Percentiles rank a stretch among this genome's conserved stretches.
Evolutionary conservation across 2,113 vertebrate genomes (phyloP).

Genomic region (Ivindomyrus marchei): DNA sequence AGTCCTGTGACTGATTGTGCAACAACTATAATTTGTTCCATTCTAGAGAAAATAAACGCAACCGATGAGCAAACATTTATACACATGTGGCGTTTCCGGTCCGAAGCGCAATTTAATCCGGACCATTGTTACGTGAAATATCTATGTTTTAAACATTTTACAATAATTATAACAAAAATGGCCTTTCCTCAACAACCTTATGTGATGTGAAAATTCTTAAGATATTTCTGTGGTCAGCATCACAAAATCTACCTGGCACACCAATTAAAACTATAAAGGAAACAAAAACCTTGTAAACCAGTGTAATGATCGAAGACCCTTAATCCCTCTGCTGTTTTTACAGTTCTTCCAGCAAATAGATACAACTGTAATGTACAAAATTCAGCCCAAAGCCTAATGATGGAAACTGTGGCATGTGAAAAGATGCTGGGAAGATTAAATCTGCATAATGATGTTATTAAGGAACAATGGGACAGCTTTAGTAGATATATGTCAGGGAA

Average conservation of each 20-base stretch:
- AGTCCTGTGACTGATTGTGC: background rate
- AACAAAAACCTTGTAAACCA: background rate
- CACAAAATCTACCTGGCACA: background rate
- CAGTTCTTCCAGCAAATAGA: background rate
- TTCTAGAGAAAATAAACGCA: no score
- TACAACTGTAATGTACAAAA: background rate
- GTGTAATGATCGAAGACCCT: no score
- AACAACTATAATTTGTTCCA: no score
- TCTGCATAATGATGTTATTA: background rate
- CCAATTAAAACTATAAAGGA: background rate
- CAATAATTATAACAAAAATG: background rate
- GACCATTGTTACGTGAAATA: background rate
- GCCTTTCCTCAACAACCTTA: background rate
- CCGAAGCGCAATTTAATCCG: background rate
- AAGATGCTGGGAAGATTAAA: background rate
- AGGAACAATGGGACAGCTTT: no score
- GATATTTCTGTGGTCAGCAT: background rate
- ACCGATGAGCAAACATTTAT: background rate
- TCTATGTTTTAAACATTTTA: background rate
- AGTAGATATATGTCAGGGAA: background rate
- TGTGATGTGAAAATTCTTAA: background rate
- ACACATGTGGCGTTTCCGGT: background rate
- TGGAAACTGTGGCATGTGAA: background rate
- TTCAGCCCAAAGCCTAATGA: background rate
- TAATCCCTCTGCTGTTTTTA: conserved; percentile 17